A percentile compares a stretch with the other conserved stretches of the same genome.
Conservation (phyloP, 2,113 vertebrate genomes). For the Rhea americana region DNA sequence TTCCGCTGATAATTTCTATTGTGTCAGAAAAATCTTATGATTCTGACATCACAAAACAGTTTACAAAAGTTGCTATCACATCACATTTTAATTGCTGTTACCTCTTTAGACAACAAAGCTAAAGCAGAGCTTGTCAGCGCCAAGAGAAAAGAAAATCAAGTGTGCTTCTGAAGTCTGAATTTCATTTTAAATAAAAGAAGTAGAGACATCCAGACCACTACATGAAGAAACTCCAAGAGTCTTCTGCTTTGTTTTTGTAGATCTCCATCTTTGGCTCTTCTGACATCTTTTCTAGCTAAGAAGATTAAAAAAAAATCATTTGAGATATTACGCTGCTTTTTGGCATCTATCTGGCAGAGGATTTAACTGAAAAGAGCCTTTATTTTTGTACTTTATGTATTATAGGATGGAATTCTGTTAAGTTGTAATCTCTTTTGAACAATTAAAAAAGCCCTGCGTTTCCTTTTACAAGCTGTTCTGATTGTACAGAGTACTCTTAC, state of each 20-base stretch:
- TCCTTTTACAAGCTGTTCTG: neutral
- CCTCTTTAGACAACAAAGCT: constrained; percentile 38
- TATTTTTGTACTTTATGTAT: constrained; percentile 25
- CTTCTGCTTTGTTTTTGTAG: neutral
- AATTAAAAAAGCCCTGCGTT: neutral
- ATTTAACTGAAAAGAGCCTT: constrained; percentile 52
- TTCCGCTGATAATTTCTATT: neutral
- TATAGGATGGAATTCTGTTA: constrained; percentile 28
- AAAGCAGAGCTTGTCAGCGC: constrained; percentile 28
- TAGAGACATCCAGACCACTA: constrained; percentile 6
- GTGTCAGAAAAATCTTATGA: constrained; percentile 7
- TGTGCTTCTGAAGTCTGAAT: constrained; percentile 13
- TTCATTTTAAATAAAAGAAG: constrained; percentile 39
- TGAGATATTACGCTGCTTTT: constrained; percentile 34
- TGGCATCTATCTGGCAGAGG: constrained; percentile 37
- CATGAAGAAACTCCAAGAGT: constrained; percentile 13
- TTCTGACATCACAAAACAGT: constrained; percentile 28
- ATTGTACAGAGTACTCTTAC: neutral
- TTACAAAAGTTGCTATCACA: constrained; percentile 18
- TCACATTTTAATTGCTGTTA: constrained; percentile 51
- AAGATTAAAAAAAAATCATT: constrained; percentile 53
- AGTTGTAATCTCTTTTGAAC: constrained; percentile 34
- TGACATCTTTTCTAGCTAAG: constrained; percentile 46
- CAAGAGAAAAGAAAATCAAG: constrained; percentile 39
- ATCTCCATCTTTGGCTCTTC: constrained; percentile 6